Evolutionary conservation across 2,113 vertebrate genomes (phyloP).

Genomic region (Anser brachyrhynchus): DNA sequence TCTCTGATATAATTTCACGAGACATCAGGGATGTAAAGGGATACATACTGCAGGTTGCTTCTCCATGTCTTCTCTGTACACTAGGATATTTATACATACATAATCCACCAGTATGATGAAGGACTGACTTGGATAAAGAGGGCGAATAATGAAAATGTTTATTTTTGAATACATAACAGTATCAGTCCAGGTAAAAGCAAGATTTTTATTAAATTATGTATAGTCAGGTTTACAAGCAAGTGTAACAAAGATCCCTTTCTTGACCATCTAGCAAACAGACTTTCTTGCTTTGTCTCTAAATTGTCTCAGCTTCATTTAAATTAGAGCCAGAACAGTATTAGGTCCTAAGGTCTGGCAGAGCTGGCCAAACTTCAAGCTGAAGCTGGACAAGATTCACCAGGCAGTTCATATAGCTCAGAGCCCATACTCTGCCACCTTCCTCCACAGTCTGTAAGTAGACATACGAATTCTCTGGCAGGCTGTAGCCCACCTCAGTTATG

Average conservation of each 20-base stretch:
- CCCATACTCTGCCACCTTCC: neutral
- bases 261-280: neutral
- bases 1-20: neutral
- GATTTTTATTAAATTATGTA: neutral
- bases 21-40: neutral
- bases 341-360: neutral
- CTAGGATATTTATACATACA: neutral
- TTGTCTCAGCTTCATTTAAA: neutral
- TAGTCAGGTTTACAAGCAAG: neutral
- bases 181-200: neutral
- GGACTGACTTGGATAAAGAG: neutral
- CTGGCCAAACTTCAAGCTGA: neutral
- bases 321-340: neutral
- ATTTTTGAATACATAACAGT: neutral
- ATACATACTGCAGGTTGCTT: neutral
- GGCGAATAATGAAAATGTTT: neutral
- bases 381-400: neutral
- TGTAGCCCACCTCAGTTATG: neutral
- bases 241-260: neutral
- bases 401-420: neutral
- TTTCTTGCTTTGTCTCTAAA: neutral
- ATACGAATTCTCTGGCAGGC: neutral
- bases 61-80: neutral
- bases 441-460: fast-evolving
- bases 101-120: neutral